These are phyloP conservation scores for Junonia oenone DNA, from an alignment of 2,888 invertebrate genomes.

Conservation along the genomic window DNA sequence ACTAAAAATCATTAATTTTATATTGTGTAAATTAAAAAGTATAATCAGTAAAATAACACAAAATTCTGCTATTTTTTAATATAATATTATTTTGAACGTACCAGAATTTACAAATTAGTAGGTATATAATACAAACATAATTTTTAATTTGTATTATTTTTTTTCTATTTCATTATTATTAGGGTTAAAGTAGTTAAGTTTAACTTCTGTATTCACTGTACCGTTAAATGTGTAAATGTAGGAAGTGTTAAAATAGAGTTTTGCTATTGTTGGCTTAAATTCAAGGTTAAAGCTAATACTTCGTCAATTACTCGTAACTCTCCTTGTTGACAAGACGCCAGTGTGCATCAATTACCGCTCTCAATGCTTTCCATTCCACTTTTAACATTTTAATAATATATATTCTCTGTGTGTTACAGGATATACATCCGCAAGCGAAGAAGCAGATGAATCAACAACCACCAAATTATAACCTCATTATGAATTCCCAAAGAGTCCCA, in stretches of 20 bases:
- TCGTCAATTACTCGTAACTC: constrained; percentile 24
- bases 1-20: no score
- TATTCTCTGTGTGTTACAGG: constrained; percentile 50
- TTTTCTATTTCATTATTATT: neutral
- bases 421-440: constrained; percentile 42
- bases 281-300: constrained; percentile 46
- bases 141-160: neutral
- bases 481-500: constrained; percentile 39
- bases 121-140: no score
- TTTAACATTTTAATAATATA: constrained; percentile 32
- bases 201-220: neutral
- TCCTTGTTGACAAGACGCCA: constrained; percentile 16
- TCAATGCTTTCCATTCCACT: neutral
- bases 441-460: constrained; percentile 39
- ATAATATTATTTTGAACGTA: no score
- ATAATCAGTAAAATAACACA: no score
- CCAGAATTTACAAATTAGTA: no score
- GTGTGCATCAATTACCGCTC: constrained; percentile 43
- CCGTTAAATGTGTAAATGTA: neutral
- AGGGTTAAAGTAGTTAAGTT: neutral
- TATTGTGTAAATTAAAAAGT: no score
- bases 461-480: constrained; percentile 45
- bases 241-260: neutral
- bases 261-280: neutral
- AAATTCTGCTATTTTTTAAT: no score